Evolutionary conservation across 1,140 invertebrate genomes (phyloP), one percentile per base, ranked within the genome.

Genomic region (Zophobas atratus): DNA sequence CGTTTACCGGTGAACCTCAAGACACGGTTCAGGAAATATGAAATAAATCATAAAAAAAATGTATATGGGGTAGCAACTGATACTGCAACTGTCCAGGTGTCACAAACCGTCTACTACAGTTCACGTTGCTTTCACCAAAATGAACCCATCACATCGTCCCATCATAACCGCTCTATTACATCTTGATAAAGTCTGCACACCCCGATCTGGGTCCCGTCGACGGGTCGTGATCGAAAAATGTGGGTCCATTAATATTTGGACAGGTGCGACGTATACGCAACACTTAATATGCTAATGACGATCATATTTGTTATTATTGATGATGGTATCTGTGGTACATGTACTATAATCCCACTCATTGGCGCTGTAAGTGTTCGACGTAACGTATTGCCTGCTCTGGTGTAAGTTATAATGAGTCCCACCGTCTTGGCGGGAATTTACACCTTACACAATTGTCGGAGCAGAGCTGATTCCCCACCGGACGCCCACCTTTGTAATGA

Each of bases 401-500:
- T 75, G 76, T 82, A 81, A 82, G 76, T 79, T 79, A 82, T 82
- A 81, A 82, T 82, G 78, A 81, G 79, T 75, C 56, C 77, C 78
- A 77, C 79, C 79, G 79, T 81, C 77, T 79, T 75, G 76, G 38
- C 72, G 76, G 77, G 83, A 85, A 85, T 85, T 85, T 85, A 85
- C 84, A 85, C 84, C 82, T 84, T 83, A 85, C 84, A 84, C 84
- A 84, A 85, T 84, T 75, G 82, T 60, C 36, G 56, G 60, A 43
- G 72, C 63, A 70, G 79, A 82, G 81, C 79, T 80, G 77, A 82
- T 80, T 80, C 77, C 72, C 79, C 70, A 80, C 77, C 71, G 76
- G 79, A 83, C 84, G 84, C 84, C 84, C 84, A 85, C 84, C 81
- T 83, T 77, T 71, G 78, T 83, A 84, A 84, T 85, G 84, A 84